phyloP scores from a whole-genome alignment of 64 coral and sea anemone species.

The Anthopleura sola region DNA sequence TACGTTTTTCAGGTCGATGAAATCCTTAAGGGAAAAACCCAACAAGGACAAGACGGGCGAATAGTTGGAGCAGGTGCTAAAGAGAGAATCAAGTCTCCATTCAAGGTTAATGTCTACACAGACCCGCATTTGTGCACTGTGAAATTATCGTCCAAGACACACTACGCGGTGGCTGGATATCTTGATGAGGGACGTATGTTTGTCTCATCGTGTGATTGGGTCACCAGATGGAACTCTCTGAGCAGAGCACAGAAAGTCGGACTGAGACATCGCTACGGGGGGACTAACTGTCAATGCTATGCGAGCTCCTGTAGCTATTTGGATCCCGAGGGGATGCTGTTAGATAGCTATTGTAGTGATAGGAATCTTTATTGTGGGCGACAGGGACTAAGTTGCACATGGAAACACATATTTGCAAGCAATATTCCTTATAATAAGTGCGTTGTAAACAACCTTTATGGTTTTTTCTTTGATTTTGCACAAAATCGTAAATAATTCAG shows the following conservation, averaged over 20 bases:
- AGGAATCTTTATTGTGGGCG: neutral
- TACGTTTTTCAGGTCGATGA: constrained; percentile 1
- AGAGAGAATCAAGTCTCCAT: neutral
- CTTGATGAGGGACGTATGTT: neutral
- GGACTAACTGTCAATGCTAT: constrained; percentile 2
- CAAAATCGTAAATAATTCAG: neutral
- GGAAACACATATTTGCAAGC: neutral
- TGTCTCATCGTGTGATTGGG: neutral
- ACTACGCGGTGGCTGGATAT: neutral
- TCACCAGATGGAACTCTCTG: neutral
- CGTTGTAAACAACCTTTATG: neutral
- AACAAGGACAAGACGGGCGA: neutral
- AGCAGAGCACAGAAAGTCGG: constrained; percentile 4
- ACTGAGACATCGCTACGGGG: neutral
- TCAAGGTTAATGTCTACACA: neutral
- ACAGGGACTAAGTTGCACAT: neutral
- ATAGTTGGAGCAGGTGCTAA: neutral
- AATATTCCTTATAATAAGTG: constrained; percentile 5
- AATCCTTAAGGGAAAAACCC: neutral
- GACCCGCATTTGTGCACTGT: neutral
- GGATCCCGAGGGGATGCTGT: neutral
- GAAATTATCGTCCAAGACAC: constrained; percentile 1
- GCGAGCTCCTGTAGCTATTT: constrained; percentile 1
- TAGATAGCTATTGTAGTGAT: neutral
- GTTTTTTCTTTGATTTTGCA: neutral